Conservation (phyloP, 2,797 vertebrate species). For the Sebastes trivittatus region DNA sequence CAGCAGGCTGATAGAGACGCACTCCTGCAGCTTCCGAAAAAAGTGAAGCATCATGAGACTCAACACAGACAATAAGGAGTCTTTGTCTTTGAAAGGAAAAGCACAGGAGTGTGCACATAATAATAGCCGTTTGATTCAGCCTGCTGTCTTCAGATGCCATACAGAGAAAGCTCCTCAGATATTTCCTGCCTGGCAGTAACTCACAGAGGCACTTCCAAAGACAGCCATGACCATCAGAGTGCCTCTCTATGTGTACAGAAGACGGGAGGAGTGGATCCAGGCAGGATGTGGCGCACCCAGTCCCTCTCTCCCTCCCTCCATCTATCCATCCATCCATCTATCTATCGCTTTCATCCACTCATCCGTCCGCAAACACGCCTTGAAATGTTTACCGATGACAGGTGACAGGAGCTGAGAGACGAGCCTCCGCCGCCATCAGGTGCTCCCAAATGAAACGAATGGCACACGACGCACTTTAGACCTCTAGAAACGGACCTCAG, state of each 20-base stretch:
- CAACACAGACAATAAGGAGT: not conserved
- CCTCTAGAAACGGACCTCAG: slow-evolving; percentile 57
- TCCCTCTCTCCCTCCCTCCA: slow-evolving; percentile 10
- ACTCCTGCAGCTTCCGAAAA: not conserved
- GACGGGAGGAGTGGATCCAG: slow-evolving; percentile 32
- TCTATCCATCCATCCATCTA: not conserved
- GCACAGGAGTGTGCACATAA: not conserved
- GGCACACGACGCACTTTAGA: slow-evolving; percentile 79
- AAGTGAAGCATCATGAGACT: not conserved
- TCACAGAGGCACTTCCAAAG: slow-evolving; percentile 66
- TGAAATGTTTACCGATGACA: not conserved
- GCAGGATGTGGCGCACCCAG: slow-evolving; percentile 10
- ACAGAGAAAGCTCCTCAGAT: slow-evolving; percentile 22
- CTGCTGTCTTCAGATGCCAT: slow-evolving; percentile 22
- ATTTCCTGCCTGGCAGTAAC: slow-evolving; percentile 13
- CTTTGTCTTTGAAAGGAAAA: not conserved
- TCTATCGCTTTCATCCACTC: not conserved
- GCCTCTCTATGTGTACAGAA: slow-evolving; percentile 36
- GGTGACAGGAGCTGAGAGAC: slow-evolving; percentile 56
- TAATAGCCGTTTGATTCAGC: slow-evolving; percentile 6
- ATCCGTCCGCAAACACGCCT: not conserved
- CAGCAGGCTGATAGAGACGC: slow-evolving; percentile 9
- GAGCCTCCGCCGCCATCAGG: slow-evolving; percentile 29
- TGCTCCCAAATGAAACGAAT: slow-evolving; percentile 44
- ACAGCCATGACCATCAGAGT: slow-evolving; percentile 56